A percentile compares a stretch with the other conserved stretches of the same genome.
Evolutionary conservation across 2,888 invertebrate genomes (phyloP).

Genomic region (Scelioninae gen. 1): DNA sequence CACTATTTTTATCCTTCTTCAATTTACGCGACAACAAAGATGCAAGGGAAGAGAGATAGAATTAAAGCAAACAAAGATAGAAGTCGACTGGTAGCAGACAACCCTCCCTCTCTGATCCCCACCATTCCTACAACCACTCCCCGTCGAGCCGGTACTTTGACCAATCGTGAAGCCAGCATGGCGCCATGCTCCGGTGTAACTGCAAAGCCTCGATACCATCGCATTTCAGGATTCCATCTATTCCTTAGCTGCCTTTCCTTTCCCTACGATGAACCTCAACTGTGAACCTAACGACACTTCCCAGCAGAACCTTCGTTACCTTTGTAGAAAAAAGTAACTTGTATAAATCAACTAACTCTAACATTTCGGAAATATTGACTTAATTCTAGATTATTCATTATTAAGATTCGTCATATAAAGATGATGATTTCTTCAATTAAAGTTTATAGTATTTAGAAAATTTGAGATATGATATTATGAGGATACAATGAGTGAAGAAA

Average conservation of each 20-base stretch:
- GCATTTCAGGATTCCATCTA: conserved; percentile 76
- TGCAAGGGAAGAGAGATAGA: conserved; percentile 28
- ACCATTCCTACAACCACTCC: conserved; percentile 75
- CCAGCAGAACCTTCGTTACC: not conserved
- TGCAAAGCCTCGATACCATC: conserved; percentile 75
- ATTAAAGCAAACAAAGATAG: conserved; percentile 1
- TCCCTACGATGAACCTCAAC: conserved; percentile 20
- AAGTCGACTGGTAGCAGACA: conserved; percentile 28
- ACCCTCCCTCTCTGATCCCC: conserved; percentile 71
- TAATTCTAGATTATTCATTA: too few species aligned
- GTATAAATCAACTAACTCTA: not conserved
- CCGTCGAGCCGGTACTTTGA: conserved; percentile 59
- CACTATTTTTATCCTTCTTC: conserved; percentile 13
- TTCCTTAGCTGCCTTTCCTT: conserved; percentile 69
- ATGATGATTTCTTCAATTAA: too few species aligned
- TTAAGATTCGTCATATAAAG: too few species aligned
- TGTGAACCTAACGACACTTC: conserved; percentile 3
- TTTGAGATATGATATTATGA: too few species aligned
- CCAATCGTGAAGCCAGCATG: conserved; percentile 81
- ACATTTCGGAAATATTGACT: too few species aligned
- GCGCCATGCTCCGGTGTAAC: conserved; percentile 77
- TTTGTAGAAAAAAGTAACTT: not conserved
- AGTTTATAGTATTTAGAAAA: too few species aligned
- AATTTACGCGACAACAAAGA: conserved; percentile 23
- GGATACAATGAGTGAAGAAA: not conserved